These are phyloP conservation scores for Cettia cetti DNA, from an alignment of 2,113 vertebrate species.

Conservation along the genomic window DNA sequence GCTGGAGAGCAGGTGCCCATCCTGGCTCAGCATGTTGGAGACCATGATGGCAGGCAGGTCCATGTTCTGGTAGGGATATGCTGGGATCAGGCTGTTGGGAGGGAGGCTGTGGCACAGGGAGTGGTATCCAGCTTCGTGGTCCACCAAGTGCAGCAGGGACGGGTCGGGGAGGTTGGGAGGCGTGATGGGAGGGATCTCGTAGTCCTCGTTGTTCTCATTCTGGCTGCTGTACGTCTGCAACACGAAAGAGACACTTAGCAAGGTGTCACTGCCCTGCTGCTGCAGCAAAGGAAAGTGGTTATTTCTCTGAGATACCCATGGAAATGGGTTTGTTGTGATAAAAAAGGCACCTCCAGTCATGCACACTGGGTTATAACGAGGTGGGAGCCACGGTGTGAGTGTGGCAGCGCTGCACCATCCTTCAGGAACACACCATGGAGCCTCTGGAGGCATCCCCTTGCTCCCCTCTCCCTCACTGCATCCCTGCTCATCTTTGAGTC, in stretches of 20 bases:
- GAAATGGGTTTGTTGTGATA: background rate
- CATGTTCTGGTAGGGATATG: constrained; percentile 91
- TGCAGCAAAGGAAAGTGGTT: background rate
- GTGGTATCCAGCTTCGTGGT: constrained; percentile 91
- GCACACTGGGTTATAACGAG: fast-evolving
- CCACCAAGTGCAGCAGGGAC: constrained; percentile 93
- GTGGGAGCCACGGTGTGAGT: fast-evolving
- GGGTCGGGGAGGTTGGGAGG: constrained; percentile 95
- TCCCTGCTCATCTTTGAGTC: background rate
- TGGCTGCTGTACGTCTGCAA: constrained; percentile 89
- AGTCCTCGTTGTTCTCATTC: constrained; percentile 88
- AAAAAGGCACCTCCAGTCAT: background rate
- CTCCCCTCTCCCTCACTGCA: background rate
- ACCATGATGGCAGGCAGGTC: constrained; percentile 98
- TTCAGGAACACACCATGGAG: background rate
- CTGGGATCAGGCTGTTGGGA: constrained; percentile 93
- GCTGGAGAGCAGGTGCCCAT: constrained; percentile 91
- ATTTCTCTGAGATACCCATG: background rate
- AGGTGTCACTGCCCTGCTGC: background rate
- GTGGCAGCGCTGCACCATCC: background rate
- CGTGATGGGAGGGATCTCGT: constrained; percentile 98
- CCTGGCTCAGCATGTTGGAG: constrained; percentile 96
- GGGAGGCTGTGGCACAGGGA: constrained; percentile 91
- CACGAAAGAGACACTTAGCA: background rate
- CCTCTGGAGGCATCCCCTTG: background rate